These are phyloP conservation scores for Cephus pygmeus DNA, from an alignment of 2,888 invertebrate species.

Conservation along the genomic window DNA sequence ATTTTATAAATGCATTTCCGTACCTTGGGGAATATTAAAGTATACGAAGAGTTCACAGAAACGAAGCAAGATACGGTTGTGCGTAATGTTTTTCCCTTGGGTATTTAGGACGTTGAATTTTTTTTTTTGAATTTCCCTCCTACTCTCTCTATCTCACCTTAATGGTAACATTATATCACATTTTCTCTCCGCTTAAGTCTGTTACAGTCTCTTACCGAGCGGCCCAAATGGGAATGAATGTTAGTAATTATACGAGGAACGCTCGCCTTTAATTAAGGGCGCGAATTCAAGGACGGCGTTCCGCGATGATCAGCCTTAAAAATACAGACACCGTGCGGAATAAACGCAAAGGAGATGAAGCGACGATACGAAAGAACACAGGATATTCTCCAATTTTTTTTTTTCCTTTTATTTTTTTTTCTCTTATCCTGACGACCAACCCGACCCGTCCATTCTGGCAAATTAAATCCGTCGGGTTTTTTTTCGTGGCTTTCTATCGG, in stretches of 20 bases:
- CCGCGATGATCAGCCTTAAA: not conserved
- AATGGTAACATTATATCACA: constrained; percentile 7
- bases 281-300: not conserved
- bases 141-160: not conserved
- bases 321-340: not conserved
- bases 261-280: not conserved
- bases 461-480: not conserved
- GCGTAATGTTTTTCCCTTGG: not conserved
- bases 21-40: not conserved
- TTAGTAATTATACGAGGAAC: not conserved
- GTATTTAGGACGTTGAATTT: not conserved
- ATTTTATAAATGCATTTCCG: not conserved
- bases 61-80: not conserved
- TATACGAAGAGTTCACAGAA: not conserved
- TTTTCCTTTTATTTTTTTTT: not conserved
- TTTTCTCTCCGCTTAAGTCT: constrained; percentile 21
- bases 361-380: not conserved
- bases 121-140: constrained; percentile 1
- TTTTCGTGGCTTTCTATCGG: not conserved
- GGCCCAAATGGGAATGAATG: not conserved
- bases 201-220: constrained; percentile 3
- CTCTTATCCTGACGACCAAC: not conserved
- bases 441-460: not conserved
- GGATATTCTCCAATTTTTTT: not conserved
- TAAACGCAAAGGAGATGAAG: not conserved